Evolutionary conservation across 2,113 vertebrate genomes (phyloP).

Genomic region (Pygathrix nemaeus): DNA sequence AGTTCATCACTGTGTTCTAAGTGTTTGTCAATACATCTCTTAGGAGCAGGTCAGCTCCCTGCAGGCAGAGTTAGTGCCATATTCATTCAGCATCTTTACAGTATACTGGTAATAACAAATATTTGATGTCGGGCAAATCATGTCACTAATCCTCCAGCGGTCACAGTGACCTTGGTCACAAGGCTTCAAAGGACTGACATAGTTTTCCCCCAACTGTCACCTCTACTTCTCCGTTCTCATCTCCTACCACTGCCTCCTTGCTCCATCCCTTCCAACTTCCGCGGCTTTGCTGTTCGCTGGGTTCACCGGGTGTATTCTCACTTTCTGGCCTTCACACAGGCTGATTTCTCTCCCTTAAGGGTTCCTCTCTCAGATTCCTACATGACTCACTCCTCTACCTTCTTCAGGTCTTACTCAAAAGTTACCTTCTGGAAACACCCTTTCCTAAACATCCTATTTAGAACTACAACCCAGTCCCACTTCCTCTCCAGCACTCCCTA

Average conservation of each 20-base stretch:
- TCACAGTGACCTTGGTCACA: not conserved
- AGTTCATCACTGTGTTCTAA: not conserved
- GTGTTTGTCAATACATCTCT: too few relatives aligned
- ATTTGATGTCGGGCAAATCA: not conserved
- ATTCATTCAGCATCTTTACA: not conserved
- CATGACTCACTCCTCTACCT: not conserved
- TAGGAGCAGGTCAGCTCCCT: too few relatives aligned
- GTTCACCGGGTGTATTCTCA: not conserved
- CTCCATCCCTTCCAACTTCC: not conserved
- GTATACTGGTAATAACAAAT: fast-evolving
- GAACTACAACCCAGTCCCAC: not conserved
- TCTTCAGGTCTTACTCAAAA: not conserved
- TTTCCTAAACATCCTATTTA: not conserved
- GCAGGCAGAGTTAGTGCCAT: too few relatives aligned
- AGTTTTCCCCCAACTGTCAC: not conserved
- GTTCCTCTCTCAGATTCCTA: not conserved
- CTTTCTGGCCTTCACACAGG: not conserved
- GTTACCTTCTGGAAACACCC: not conserved
- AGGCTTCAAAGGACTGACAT: not conserved
- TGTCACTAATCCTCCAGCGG: not conserved
- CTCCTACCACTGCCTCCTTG: not conserved
- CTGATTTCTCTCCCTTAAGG: not conserved
- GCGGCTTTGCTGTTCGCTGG: not conserved
- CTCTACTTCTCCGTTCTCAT: not conserved
- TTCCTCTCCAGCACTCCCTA: not conserved